Base-by-base conservation (phyloP, 2,888 invertebrate genomes). In the Tetanocera ferruginea region DNA sequence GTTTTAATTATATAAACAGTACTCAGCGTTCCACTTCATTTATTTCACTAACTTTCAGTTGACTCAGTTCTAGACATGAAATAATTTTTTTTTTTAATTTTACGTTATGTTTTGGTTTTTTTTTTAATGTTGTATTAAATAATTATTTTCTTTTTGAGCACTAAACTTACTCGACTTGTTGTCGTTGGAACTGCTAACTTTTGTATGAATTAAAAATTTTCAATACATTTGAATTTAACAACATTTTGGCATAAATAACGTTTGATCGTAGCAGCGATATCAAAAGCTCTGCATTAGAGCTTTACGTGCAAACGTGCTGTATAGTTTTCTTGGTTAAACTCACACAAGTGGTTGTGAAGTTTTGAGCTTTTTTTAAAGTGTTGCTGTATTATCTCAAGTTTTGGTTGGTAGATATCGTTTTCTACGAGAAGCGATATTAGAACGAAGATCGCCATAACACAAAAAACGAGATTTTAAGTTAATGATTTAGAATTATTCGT, bases 201-300 rank as follows among this genome's bases (percentile, higher is more conserved):
- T 84, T 81, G 81, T 86, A 83, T 86, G 86, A 86, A 82, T 82
- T 80, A 74, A 81, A 80, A 81, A 78, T 83, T 76, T 82, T 80
- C 77, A 80, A 76, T 76, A 75, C 70, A 80, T 79, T 83, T 83
- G 80, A 86, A 85, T 86, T 86, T 86, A 86, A 86, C 82, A 78
- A 71, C 31, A 70, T 76, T 70, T 51, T 28, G 23, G 5, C 8
- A 6, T 25, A 28, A 19, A 51, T 17, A 17, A 62, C n/a, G 43
- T 57, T 60, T 37, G 64, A 43, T 74, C 62, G 62, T 62, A 8
- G 19, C 49, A 43, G 28, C 34, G 8, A 43, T 49, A 8, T n/a
- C 25, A 25, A 28, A 70, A 14, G 49, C 43, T 25, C 23, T 23
- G 14, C 0, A 28, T 17, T n/a, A 3, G 19, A 19, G 70, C 51